Conservation (phyloP, 2,888 invertebrate species). For the Polydrusus tereticollis region DNA sequence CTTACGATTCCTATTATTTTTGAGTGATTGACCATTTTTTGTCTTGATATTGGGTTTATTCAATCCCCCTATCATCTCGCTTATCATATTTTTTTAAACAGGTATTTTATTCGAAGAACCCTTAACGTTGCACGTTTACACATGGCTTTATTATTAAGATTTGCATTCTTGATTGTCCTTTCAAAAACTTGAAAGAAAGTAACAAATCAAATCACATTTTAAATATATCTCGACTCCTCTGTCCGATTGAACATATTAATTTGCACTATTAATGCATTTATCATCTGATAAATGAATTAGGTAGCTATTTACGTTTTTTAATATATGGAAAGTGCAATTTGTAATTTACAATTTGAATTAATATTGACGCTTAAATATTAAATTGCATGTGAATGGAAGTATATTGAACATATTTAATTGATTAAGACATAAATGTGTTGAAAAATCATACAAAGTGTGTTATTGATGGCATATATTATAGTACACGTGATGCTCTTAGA, state of each 20-base stretch:
- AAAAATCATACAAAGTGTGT: neutral
- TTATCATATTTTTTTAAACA: too few relatives aligned
- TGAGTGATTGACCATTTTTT: too few relatives aligned
- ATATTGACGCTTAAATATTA: constrained; percentile 17
- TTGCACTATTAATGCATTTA: neutral
- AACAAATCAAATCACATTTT: too few relatives aligned
- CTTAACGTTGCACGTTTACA: too few relatives aligned
- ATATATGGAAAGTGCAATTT: neutral
- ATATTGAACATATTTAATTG: constrained; percentile 19
- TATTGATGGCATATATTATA: neutral
- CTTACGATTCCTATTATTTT: too few relatives aligned
- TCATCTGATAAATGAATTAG: neutral
- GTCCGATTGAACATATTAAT: neutral
- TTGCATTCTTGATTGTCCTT: too few relatives aligned
- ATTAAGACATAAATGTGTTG: constrained; percentile 38
- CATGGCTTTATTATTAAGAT: too few relatives aligned
- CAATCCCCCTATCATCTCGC: too few relatives aligned
- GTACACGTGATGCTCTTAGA: neutral
- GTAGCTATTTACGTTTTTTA: neutral
- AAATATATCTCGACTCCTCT: too few relatives aligned
- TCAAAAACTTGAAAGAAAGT: too few relatives aligned
- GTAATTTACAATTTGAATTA: constrained; percentile 25
- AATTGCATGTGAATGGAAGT: constrained; percentile 18
- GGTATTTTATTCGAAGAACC: too few relatives aligned
- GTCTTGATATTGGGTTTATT: too few relatives aligned